Evolutionary conservation across 2,888 invertebrate genomes (phyloP).

Genomic region (Hirudinaria manillensis): DNA sequence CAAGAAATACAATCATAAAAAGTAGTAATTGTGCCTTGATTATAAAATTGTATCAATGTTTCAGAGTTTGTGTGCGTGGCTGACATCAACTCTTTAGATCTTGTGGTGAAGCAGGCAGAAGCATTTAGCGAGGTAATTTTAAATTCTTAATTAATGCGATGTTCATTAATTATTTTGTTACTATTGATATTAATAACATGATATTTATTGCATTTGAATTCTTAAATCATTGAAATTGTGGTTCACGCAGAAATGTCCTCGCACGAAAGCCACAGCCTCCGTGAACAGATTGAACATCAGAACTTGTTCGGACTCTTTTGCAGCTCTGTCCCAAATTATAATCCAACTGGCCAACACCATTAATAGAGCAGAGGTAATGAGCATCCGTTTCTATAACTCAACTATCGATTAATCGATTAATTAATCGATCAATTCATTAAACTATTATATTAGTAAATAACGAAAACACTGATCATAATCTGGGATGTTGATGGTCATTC

Average conservation of each 20-base stretch:
- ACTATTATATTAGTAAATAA: no score
- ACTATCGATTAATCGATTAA: neutral
- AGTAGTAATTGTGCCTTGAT: no score
- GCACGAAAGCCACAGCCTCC: neutral
- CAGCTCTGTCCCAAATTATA: conserved; percentile 75
- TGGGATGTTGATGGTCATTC: no score
- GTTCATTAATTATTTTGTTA: no score
- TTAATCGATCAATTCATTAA: no score
- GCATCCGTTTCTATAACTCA: conserved; percentile 58
- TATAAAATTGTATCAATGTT: neutral
- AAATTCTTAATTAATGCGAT: no score
- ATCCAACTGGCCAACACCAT: conserved; percentile 73
- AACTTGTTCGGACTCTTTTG: conserved; percentile 83
- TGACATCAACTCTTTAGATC: neutral
- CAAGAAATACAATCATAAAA: no score
- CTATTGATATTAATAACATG: no score
- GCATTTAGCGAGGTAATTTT: neutral
- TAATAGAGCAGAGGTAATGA: conserved; percentile 56
- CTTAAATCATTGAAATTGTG: no score
- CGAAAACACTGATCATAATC: no score
- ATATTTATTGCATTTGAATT: no score
- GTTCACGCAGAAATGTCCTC: neutral
- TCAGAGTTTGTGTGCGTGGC: conserved; percentile 1
- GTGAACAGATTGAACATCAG: conserved; percentile 66
- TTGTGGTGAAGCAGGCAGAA: neutral